Conservation (phyloP, 2,797 vertebrate species). For the Adelosebastes latens region DNA sequence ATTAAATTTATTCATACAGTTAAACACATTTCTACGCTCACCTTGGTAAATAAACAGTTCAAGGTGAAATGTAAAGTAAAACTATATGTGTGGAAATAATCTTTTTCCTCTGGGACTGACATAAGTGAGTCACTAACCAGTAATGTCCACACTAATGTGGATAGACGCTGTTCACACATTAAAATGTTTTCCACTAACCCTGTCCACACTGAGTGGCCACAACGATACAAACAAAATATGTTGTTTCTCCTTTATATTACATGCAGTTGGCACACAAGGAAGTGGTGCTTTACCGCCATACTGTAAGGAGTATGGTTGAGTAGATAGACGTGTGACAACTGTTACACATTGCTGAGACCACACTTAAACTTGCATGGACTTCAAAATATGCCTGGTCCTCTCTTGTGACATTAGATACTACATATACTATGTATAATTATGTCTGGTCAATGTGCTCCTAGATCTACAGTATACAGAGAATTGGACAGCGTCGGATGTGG, state of each 20-base stretch:
- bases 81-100: background rate
- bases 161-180: background rate
- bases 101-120: background rate
- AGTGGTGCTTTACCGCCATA: background rate
- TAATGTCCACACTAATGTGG: background rate
- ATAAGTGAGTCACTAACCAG: background rate
- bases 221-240: background rate
- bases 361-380: background rate
- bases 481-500: too few species aligned
- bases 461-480: too few species aligned
- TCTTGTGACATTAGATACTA: background rate
- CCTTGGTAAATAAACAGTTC: slow-evolving; percentile 23
- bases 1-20: slow-evolving; percentile 1
- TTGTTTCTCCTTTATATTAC: background rate
- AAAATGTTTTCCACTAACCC: background rate
- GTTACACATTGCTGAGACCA: background rate
- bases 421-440: background rate
- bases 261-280: background rate
- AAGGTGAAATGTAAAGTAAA: slow-evolving; percentile 33
- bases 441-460: background rate
- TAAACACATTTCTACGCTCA: background rate
- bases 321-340: background rate
- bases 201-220: too few species aligned
- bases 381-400: background rate
- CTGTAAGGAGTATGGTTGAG: background rate